Percentiles rank a stretch among this genome's conserved stretches.
These are phyloP conservation scores for Atta texana DNA, from an alignment of 1,140 invertebrate species.

Conservation along the genomic window DNA sequence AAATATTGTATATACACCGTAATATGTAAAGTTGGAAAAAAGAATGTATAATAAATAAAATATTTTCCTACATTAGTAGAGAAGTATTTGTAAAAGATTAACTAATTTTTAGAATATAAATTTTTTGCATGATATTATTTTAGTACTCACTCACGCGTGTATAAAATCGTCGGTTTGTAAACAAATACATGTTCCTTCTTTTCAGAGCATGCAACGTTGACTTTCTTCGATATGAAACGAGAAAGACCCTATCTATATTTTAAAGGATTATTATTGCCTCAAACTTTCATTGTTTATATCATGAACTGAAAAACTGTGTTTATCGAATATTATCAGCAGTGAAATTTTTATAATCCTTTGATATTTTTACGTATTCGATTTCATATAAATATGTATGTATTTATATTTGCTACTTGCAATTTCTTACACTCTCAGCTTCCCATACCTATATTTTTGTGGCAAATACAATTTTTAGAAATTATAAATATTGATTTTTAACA, in stretches of 20 bases:
- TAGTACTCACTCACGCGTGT: conserved; percentile 53
- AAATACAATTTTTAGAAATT: conserved; percentile 15
- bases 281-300: conserved; percentile 55
- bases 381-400: neutral
- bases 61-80: conserved; percentile 14
- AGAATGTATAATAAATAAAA: conserved; percentile 36
- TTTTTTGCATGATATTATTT: conserved; percentile 67
- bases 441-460: neutral
- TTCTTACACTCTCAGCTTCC: conserved; percentile 64
- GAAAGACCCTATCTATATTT: conserved; percentile 45
- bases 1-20: conserved; percentile 29
- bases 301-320: neutral
- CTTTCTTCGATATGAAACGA: conserved; percentile 59
- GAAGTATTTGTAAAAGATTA: conserved; percentile 11
- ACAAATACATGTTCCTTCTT: conserved; percentile 61
- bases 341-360: conserved; percentile 1
- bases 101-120: conserved; percentile 52
- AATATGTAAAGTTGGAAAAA: conserved; percentile 27
- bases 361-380: neutral
- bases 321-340: conserved; percentile 9
- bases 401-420: conserved; percentile 55
- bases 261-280: conserved; percentile 26
- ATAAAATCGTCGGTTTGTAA: conserved; percentile 57
- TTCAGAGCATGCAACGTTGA: conserved; percentile 69
- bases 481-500: neutral